Percentiles rank a stretch among this genome's conserved stretches.
phyloP scores from a whole-genome alignment of 2,113 vertebrate species.

The Microtus montanus region DNA sequence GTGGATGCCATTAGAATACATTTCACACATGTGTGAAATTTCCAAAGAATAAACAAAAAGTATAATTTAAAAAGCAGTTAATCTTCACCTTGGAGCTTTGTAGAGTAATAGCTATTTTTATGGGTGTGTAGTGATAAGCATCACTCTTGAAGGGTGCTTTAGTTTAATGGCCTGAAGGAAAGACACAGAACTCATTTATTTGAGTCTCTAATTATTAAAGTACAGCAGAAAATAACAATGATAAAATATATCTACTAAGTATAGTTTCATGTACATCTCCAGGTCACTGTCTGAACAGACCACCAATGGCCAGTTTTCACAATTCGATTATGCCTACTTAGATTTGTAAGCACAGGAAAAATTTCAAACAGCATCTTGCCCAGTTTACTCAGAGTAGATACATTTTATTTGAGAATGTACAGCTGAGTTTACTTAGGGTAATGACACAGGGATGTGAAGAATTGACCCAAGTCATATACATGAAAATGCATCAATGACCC shows the following conservation, averaged over 20 bases:
- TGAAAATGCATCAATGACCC: constrained; percentile 66
- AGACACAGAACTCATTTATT: constrained; percentile 59
- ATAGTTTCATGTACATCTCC: not conserved
- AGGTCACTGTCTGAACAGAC: not conserved
- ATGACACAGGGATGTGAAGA: constrained; percentile 70
- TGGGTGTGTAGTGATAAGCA: constrained; percentile 56
- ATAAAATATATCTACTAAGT: not conserved
- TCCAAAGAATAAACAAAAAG: not conserved
- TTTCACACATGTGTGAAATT: not conserved
- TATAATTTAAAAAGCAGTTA: not conserved
- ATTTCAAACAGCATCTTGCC: constrained; percentile 56
- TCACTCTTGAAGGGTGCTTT: not conserved
- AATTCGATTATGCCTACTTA: constrained; percentile 63
- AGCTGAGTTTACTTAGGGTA: constrained; percentile 67
- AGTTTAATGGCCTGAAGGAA: constrained; percentile 75
- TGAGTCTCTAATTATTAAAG: no score
- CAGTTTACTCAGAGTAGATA: constrained; percentile 65
- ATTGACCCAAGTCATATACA: constrained; percentile 74
- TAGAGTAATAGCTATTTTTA: not conserved
- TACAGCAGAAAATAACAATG: no score
- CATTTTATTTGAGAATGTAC: constrained; percentile 59
- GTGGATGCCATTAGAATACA: not conserved
- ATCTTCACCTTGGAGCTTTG: not conserved
- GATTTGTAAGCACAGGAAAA: constrained; percentile 15
- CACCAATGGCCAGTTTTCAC: constrained; percentile 31